Evolutionary conservation across 2,113 vertebrate species (phyloP), one percentile per base, ranked within the genome.

Genomic region (Ia io): DNA sequence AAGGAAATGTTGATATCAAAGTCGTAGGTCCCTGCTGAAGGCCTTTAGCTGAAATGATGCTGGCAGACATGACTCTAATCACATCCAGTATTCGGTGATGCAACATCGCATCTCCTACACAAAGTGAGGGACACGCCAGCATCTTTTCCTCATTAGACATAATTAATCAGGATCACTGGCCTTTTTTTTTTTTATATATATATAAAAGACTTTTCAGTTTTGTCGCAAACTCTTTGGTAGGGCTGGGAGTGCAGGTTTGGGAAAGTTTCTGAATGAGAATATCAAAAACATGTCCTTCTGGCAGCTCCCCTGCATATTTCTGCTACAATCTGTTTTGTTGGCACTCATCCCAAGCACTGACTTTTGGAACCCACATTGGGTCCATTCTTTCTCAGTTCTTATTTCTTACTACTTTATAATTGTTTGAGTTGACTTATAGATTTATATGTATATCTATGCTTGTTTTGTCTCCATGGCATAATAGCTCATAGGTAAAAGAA

Each of bases 231-330:
- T 84, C 18, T 91, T 77, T 79, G 53, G 0, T 20, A 49, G 4
- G 53, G 16, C 13, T 61, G 61, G 30, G 47, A 25, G 30, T 44
- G 23, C n/a, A 69, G 61, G 71, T 51, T 90, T 84, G 37, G 61
- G 32, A 93, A 71, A 49, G 20, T 67, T 92, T 94, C 25, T 88
- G 76, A 95, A 80, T 71, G 25, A 87, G 35, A 35, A 35, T 67
- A 17, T 61, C 40, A 37, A 70, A 86, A 87, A 76, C 47, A 32
- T 30, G 13, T 70, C 59, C 56, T 32, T 32, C 71, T 76, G 87
- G 94, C 86, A 71, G 37, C 23, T 61, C 91, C 47, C 84, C 80
- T 84, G 44, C 30, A 13, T 71, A 76, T 73, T 84, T 84, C 67
- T 42, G 6, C 49, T 67, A n/a, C 51, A 87, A 42, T 83, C 93